Evolutionary conservation across 2,797 vertebrate species (phyloP).

Genomic region (Girardinus metallicus): DNA sequence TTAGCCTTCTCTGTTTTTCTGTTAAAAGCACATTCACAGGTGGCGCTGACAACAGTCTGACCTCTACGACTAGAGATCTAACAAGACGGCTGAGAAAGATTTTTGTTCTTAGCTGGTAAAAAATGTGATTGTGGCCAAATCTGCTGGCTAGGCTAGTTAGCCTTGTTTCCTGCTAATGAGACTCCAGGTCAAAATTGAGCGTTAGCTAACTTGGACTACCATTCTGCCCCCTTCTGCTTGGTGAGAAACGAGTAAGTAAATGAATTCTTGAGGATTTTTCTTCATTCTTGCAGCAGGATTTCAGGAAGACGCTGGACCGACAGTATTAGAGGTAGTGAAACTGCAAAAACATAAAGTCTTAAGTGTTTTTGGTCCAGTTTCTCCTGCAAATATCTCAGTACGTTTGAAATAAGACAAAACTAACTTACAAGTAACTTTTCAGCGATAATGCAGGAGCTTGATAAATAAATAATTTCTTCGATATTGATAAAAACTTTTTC

Average conservation of each 20-base stretch:
- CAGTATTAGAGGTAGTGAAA: background rate
- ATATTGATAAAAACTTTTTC: no score
- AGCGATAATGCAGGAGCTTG: no score
- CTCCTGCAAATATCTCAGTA: background rate
- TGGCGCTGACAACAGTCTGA: conserved; percentile 14
- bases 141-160: background rate
- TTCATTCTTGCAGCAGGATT: background rate
- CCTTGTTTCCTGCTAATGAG: background rate
- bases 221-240: background rate
- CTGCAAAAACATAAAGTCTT: background rate
- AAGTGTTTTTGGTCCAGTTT: no score
- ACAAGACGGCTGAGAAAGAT: background rate
- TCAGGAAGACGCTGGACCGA: background rate
- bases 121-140: background rate
- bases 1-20: conserved; percentile 25
- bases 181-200: background rate
- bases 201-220: background rate
- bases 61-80: background rate
- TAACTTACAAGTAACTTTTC: no score
- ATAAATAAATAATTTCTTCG: no score
- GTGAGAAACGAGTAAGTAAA: background rate
- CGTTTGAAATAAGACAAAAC: background rate
- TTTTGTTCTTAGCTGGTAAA: background rate
- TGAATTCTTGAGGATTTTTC: background rate
- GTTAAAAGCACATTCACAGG: conserved; percentile 30